A percentile compares a stretch with the other conserved stretches of the same genome.
phyloP scores from a whole-genome alignment of 2,888 invertebrate species.

The Pterostichus madidus region DNA sequence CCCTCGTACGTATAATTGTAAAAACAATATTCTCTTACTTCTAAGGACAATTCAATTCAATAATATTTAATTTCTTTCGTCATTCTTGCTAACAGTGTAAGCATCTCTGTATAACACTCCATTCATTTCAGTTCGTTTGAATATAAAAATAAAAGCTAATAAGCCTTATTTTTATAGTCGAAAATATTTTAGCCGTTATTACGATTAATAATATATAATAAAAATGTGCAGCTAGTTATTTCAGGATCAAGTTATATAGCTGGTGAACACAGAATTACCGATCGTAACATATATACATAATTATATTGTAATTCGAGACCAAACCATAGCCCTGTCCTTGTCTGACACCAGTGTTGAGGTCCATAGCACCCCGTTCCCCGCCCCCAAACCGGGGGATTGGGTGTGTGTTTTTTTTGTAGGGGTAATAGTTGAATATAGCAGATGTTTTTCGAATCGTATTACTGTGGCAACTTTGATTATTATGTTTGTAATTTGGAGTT shows the following conservation, averaged over 20 bases:
- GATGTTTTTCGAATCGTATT: conserved; percentile 43
- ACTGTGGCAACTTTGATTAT: conserved; percentile 34
- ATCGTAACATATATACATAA: conserved; percentile 73
- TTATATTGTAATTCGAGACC: conserved; percentile 70
- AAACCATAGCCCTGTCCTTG: conserved; percentile 6
- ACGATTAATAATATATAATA: conserved; percentile 67
- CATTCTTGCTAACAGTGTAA: conserved; percentile 17
- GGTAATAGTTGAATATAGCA: conserved; percentile 40
- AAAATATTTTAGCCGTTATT: conserved; percentile 66
- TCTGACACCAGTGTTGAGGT: conserved; percentile 1
- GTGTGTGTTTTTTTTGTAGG: conserved; percentile 26
- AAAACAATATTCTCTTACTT: too few species aligned
- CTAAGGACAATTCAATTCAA: too few species aligned
- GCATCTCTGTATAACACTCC: neutral
- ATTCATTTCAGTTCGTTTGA: conserved; percentile 33
- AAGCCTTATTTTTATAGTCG: conserved; percentile 65
- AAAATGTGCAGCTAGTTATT: conserved; percentile 70
- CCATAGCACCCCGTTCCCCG: neutral
- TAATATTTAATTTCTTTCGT: neutral
- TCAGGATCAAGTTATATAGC: conserved; percentile 72
- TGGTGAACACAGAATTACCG: conserved; percentile 73
- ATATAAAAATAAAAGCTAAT: conserved; percentile 60
- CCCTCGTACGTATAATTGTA: too few species aligned
- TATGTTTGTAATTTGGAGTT: conserved; percentile 29
- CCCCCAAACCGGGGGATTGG: neutral